Percentiles rank a stretch among this genome's conserved stretches.
Evolutionary conservation across 2,113 vertebrate genomes (phyloP).

Genomic region (Menura novaehollandiae): DNA sequence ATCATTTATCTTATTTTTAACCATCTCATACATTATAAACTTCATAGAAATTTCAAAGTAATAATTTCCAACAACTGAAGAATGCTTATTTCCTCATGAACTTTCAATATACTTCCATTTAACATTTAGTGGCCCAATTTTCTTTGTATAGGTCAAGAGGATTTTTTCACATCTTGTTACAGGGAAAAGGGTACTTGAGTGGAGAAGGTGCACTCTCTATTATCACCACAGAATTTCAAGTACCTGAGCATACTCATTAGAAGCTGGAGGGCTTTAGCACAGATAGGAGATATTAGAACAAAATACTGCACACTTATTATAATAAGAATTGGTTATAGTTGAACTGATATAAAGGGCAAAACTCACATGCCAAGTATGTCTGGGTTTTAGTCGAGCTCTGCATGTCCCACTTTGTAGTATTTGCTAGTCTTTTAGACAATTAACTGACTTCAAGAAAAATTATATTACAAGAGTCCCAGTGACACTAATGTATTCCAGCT

Average conservation of each 20-base stretch:
- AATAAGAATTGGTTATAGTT: not conserved
- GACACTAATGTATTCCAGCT: not conserved
- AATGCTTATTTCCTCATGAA: not conserved
- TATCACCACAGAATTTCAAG: not conserved
- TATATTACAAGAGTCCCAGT: not conserved
- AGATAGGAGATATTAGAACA: not conserved
- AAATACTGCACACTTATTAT: not conserved
- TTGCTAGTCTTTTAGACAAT: not conserved
- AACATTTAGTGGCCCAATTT: conserved; percentile 24
- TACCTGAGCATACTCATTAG: conserved; percentile 4
- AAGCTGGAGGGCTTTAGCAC: not conserved
- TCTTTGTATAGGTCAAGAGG: conserved; percentile 41
- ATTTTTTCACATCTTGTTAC: conserved; percentile 24
- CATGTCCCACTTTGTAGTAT: not conserved
- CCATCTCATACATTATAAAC: not conserved
- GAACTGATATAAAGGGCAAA: not conserved
- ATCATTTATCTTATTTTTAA: conserved; percentile 9
- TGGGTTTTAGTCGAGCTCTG: not conserved
- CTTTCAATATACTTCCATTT: conserved; percentile 12
- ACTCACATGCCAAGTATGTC: not conserved
- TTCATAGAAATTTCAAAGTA: not conserved
- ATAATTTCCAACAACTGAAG: not conserved
- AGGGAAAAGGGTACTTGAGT: conserved; percentile 10
- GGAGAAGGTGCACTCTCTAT: not conserved
- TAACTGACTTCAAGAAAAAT: not conserved